These are phyloP conservation scores for Cheirogaleus major DNA, from an alignment of 2,797 vertebrate species.

Conservation along the genomic window DNA sequence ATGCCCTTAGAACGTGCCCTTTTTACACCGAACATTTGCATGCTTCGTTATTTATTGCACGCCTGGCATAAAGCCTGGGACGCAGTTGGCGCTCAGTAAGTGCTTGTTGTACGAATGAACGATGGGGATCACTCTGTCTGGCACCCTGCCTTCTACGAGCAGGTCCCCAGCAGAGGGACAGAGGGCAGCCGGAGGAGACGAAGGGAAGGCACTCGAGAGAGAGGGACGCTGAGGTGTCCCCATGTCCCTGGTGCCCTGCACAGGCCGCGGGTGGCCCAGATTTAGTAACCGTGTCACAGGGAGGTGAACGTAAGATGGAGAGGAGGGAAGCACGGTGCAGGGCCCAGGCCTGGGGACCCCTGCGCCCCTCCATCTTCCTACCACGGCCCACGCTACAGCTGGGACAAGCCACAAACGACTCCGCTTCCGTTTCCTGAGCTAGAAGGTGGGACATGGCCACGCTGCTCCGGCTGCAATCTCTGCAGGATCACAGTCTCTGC, in stretches of 20 bases:
- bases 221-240: not conserved
- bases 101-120: not conserved
- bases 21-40: not conserved
- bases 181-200: not conserved
- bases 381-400: not conserved
- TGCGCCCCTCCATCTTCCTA: not conserved
- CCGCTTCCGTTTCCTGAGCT: not conserved
- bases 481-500: accelerated
- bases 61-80: not conserved
- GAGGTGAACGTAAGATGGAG: not conserved
- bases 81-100: not conserved
- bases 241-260: not conserved
- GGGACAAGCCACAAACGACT: not conserved
- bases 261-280: not conserved
- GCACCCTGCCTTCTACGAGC: accelerated
- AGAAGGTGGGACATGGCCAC: not conserved
- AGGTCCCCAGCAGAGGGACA: not conserved
- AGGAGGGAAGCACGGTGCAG: not conserved
- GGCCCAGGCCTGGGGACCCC: not conserved
- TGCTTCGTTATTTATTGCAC: not conserved
- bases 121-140: not conserved
- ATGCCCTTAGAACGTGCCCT: not conserved
- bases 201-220: not conserved
- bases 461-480: accelerated
- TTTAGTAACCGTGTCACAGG: not conserved